These are phyloP conservation scores for Sebastes flavidus DNA, from an alignment of 2,797 vertebrate genomes.

Conservation along the genomic window DNA sequence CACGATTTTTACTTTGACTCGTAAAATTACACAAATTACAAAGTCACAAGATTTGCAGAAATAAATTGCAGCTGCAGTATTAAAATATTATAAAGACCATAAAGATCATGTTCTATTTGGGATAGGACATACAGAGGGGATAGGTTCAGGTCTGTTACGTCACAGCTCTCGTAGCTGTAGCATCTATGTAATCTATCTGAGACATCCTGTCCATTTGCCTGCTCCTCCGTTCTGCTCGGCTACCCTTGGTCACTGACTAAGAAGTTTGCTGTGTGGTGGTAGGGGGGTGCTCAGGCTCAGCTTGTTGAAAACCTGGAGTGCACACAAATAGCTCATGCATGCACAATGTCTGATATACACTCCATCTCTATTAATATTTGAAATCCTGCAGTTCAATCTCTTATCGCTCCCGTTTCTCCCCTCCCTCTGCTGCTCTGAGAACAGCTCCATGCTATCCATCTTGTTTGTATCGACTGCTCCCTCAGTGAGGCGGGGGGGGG, in stretches of 20 bases:
- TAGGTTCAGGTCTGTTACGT: background rate
- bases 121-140: background rate
- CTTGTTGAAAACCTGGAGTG: slow-evolving; percentile 55
- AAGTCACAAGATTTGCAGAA: background rate
- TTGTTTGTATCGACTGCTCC: slow-evolving; percentile 42
- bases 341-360: slow-evolving; percentile 60
- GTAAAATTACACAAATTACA: background rate
- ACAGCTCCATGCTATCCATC: slow-evolving; percentile 36
- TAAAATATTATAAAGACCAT: background rate
- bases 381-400: slow-evolving; percentile 60
- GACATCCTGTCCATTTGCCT: slow-evolving; percentile 18
- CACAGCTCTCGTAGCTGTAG: background rate
- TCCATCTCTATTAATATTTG: slow-evolving; percentile 69
- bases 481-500: background rate
- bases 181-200: slow-evolving; percentile 12
- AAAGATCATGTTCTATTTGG: background rate
- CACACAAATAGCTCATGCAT: slow-evolving; percentile 66
- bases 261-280: slow-evolving; percentile 23
- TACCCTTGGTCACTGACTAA: slow-evolving; percentile 29
- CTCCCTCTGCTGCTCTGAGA: slow-evolving; percentile 10
- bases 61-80: background rate
- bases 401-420: slow-evolving; percentile 20
- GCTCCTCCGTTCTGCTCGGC: slow-evolving; percentile 46
- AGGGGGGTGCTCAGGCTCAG: slow-evolving; percentile 20
- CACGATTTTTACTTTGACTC: background rate